phyloP scores from a whole-genome alignment of 1,140 invertebrate genomes.

The Lepidurus arcticus region DNA sequence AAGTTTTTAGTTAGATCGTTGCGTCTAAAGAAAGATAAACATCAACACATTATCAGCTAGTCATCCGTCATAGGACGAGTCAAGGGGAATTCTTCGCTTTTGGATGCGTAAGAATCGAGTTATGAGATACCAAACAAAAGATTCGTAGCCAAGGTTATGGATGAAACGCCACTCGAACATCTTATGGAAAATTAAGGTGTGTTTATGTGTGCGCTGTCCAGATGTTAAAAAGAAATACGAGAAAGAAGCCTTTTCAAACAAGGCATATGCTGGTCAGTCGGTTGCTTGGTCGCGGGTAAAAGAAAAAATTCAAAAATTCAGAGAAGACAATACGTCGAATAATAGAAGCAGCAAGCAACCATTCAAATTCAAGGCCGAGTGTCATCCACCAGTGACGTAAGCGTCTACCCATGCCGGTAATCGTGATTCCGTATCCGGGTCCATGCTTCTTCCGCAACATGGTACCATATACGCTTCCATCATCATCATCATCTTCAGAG shows the following conservation, averaged over 20 bases:
- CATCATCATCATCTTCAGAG: slow-evolving; percentile 1
- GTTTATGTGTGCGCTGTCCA: neutral
- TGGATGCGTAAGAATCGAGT: neutral
- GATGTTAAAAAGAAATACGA: neutral
- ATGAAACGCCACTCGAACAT: neutral
- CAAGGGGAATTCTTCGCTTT: neutral
- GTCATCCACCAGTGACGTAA: slow-evolving; percentile 10
- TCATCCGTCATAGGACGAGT: neutral
- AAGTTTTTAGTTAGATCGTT: too few species aligned
- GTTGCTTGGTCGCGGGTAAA: neutral
- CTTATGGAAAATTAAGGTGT: neutral
- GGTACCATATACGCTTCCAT: neutral
- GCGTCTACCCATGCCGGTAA: slow-evolving; percentile 11
- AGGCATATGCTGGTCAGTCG: neutral
- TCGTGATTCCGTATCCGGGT: slow-evolving; percentile 12
- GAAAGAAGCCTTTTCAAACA: too few species aligned
- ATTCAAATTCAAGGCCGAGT: slow-evolving; percentile 18
- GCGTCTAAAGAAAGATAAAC: too few species aligned
- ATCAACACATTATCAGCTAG: too few species aligned
- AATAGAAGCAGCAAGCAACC: neutral
- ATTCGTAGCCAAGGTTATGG: neutral
- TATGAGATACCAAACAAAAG: neutral
- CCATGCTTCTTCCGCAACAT: neutral
- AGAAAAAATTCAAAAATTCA: neutral
- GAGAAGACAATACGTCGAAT: neutral